Evolutionary conservation across 2,888 invertebrate genomes (phyloP), one percentile per base, ranked within the genome.

Genomic region (Orthonevra nobilis): DNA sequence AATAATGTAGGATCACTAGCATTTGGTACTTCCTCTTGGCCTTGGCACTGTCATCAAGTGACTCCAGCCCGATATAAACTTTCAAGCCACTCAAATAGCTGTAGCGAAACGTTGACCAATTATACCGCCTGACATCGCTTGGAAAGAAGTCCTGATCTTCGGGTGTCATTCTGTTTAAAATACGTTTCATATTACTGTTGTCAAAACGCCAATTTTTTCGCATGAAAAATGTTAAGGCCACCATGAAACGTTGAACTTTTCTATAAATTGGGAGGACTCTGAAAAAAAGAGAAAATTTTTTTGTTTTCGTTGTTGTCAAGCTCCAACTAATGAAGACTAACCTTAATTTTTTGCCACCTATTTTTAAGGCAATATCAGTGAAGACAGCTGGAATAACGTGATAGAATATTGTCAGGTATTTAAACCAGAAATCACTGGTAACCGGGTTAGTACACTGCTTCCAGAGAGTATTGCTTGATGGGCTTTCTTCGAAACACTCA

Each of bases 141-240:
- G 82, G 83, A 32, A 83, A 85, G 36, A 81, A 81, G 9, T 81
- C 60, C 2, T 73, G 74, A 56, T 85, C 84, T 3, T 74, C 68
- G 0, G 60, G 40, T 0, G 81, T 17, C 84, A 84, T 85, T 38
- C 73, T 74, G 3, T 54, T 56, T 4, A 81, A 40, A 3, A 84
- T 54, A 3, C 64, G 46, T 28, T 74, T 81, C 82, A 83, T 83
- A 44, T 84, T 83, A 4, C 48, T 26, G 28, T 82, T 83, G 10
- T 79, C 70, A 17, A 84, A 83, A 14, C 20, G 60, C 75, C 77
- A 83, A 3, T 82, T 54, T 1, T 17, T 54, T 3, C 28, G 12
- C 82, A 82, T 83, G 44, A 84, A 84, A 52, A 81, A 83, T 1
- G 52, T 68, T 2, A 83, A 9, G 0, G 74, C 52, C 3, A 70